Percentiles rank a stretch among this genome's conserved stretches.
Conservation (phyloP, 2,888 invertebrate genomes). For the Nemurella pictetii region DNA sequence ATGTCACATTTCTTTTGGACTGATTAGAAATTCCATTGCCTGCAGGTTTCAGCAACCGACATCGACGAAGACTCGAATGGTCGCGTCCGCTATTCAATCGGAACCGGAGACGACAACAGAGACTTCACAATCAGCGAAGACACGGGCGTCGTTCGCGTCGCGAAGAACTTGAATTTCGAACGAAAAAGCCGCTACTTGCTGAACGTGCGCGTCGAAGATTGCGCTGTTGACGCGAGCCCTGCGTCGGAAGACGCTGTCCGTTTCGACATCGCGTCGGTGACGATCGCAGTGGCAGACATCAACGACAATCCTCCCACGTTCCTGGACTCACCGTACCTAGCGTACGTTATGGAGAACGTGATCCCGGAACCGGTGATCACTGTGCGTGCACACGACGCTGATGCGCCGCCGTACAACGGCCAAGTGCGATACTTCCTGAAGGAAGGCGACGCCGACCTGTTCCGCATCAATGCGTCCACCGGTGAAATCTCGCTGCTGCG, state of each 20-base stretch:
- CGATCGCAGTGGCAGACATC: conserved; percentile 84
- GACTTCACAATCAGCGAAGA: conserved; percentile 92
- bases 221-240: conserved; percentile 61
- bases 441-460: conserved; percentile 88
- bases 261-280: conserved; percentile 69
- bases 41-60: conserved; percentile 84
- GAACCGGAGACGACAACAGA: conserved; percentile 84
- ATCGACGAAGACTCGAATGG: conserved; percentile 87
- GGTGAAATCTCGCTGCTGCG: conserved; percentile 86
- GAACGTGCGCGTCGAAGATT: conserved; percentile 86
- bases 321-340: conserved; percentile 90
- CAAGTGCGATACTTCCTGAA: conserved; percentile 91
- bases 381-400: conserved; percentile 87
- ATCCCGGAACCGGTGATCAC: conserved; percentile 65
- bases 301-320: conserved; percentile 94
- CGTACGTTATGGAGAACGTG: conserved; percentile 91
- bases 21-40: not conserved
- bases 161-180: conserved; percentile 92
- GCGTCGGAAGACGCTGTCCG: conserved; percentile 56
- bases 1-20: too few relatives aligned
- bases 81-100: conserved; percentile 88
- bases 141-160: conserved; percentile 86
- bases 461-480: conserved; percentile 87
- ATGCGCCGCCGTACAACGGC: conserved; percentile 86
- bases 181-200: conserved; percentile 81